These are phyloP conservation scores for Halichoeres trimaculatus DNA, from an alignment of 2,113 vertebrate genomes.

Conservation along the genomic window DNA sequence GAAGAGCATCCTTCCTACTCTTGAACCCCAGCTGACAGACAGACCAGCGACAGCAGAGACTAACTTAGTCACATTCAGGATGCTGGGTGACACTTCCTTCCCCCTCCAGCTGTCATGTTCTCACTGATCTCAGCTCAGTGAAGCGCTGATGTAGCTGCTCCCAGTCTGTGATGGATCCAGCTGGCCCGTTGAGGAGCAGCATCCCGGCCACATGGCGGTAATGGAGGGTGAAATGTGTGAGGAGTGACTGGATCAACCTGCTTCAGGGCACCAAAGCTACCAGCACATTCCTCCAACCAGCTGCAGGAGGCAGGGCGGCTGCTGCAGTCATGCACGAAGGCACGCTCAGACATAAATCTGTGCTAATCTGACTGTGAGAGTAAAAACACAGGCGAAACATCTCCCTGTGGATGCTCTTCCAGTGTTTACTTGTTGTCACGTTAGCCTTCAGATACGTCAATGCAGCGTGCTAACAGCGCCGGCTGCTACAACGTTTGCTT, in stretches of 20 bases:
- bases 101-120: slow-evolving; percentile 25
- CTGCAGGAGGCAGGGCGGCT: slow-evolving; percentile 23
- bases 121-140: slow-evolving; percentile 21
- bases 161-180: not conserved
- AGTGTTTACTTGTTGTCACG: too few relatives aligned
- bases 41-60: slow-evolving; percentile 16
- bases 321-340: slow-evolving; percentile 7
- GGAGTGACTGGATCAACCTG: not conserved
- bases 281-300: slow-evolving; percentile 22
- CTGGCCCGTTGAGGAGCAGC: slow-evolving; percentile 2
- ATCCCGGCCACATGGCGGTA: slow-evolving; percentile 11
- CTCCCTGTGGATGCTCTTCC: not conserved
- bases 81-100: slow-evolving; percentile 58
- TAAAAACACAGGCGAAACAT: slow-evolving; percentile 4
- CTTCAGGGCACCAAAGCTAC: slow-evolving; percentile 2
- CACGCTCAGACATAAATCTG: slow-evolving; percentile 2
- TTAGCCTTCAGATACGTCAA: too few relatives aligned
- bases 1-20: slow-evolving; percentile 45
- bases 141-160: not conserved
- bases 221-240: slow-evolving; percentile 28
- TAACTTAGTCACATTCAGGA: slow-evolving; percentile 28
- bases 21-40: slow-evolving; percentile 3
- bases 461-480: too few relatives aligned
- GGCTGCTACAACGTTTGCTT: too few relatives aligned
- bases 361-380: not conserved